Conservation (phyloP, 1,140 invertebrate species). For the Tetragnatha versicolor region DNA sequence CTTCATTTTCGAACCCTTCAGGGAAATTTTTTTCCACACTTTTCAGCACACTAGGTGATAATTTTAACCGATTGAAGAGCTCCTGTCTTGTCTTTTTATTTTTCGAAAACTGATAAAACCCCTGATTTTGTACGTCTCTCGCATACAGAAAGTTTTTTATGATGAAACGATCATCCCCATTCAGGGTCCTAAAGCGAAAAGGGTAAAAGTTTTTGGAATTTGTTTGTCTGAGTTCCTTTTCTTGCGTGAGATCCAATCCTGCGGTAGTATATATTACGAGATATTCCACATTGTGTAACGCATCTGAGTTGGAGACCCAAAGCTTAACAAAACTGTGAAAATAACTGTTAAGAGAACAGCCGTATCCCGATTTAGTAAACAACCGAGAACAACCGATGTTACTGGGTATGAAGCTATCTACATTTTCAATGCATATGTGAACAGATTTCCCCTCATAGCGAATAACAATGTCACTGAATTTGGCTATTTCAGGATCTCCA, state of each 20-base stretch:
- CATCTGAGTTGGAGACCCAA: constrained; percentile 20
- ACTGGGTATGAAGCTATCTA: constrained; percentile 13
- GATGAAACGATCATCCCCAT: constrained; percentile 22
- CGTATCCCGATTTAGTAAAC: constrained; percentile 23
- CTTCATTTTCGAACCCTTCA: neutral
- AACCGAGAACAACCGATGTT: neutral
- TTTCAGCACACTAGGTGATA: constrained; percentile 19
- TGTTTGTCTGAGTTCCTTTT: constrained; percentile 26
- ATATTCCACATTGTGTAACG: constrained; percentile 13
- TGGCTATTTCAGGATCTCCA: constrained; percentile 19
- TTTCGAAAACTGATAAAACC: constrained; percentile 20
- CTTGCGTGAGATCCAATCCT: constrained; percentile 16
- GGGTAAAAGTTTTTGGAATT: constrained; percentile 28
- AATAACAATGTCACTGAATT: constrained; percentile 27
- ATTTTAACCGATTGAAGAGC: constrained; percentile 13
- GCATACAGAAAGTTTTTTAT: constrained; percentile 37
- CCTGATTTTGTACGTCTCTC: neutral
- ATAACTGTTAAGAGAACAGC: constrained; percentile 30
- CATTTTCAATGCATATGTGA: constrained; percentile 38
- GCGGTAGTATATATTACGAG: constrained; percentile 23
- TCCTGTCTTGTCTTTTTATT: constrained; percentile 37
- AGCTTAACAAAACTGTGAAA: constrained; percentile 38
- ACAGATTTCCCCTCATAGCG: constrained; percentile 16
- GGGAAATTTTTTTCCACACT: constrained; percentile 9
- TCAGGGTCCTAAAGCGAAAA: constrained; percentile 24